Evolutionary conservation across 2,797 vertebrate genomes (phyloP), one percentile per base, ranked within the genome.

Genomic region (Rachycentron canadum): DNA sequence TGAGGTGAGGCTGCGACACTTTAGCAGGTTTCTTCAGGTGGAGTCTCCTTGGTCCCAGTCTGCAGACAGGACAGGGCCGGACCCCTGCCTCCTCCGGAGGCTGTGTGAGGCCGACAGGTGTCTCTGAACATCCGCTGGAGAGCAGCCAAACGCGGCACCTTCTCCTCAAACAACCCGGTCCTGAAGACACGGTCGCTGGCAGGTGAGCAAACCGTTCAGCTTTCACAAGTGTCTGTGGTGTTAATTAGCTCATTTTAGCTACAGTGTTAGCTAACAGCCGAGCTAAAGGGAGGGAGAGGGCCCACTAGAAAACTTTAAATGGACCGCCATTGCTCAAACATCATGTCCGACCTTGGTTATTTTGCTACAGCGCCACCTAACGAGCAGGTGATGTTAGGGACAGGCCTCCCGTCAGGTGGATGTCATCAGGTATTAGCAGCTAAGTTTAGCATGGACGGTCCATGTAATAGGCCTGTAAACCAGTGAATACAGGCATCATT

Each of bases 161-260:
- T 40, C 41, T 65, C 47, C 26, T 8, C 55, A 11, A n/a, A 17
- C 55, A 7, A n/a, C 25, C 10, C 23, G 38, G 21, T 17, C 47
- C 38, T 56, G 17, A 21, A 16, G 23, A 25, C 3, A 0, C 1
- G 1, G 34, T 3, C 3, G 6, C 0, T 1, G 1, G 7, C 53
- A 59, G 52, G 36, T 70, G 60, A 60, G 71, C 7, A 11, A 2
- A 14, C 1, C 5, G 2, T 28, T 13, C 11, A 14, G 25, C 5
- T 25, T 32, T 32, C 5, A 9, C 8, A 13, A n/a, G 7, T 7
- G 28, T 65, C 41, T 41, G 16, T 5, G 0, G 26, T 21, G 5
- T 28, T 50, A 11, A 8, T 66, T 14, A 6, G 34, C 12, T 12
- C 25, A 8, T 43, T 57, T 49, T 30, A 2, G 2, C 10, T 6